Base-by-base conservation (phyloP, 1,140 invertebrate genomes). In the Mactra quadrangularis region DNA sequence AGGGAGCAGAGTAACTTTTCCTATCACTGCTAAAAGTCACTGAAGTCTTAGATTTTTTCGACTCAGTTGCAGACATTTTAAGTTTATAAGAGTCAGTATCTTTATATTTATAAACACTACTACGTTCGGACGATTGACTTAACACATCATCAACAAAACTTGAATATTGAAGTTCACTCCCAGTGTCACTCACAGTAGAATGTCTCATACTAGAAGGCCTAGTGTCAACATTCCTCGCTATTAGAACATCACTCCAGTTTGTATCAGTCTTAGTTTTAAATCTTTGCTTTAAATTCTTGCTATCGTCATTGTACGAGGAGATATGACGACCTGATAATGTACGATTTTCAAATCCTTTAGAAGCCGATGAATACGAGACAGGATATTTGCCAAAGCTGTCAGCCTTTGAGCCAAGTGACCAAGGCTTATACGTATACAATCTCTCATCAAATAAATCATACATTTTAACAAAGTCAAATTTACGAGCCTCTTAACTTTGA, bases 81-180 rank as follows among this genome's bases (percentile, higher is more conserved):
- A 41, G 22, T 41, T 31, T 31, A n/a, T 41, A 41, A 7, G 15
- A 41, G 15, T 41, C 38, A 41, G 38, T 41, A 41, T 41, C 38
- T 15, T 41, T 41, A 6, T 41, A 6, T 41, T 64, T 76, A 62
- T 22, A 29, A n/a, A 64, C 4, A 60, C 74, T 62, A 19, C 35
- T 45, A 47, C 11, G 45, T 62, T 76, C 59, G 19, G 74, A 76
- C 1, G 74, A 76, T 25, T 76, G 74, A 52, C 74, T 76, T 33
- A 76, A 50, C 0, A 76, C 59, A 50, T 76, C 74, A 2, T 76
- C 74, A 33, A 76, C 59, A 50, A 76, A 76, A 62, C 74, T 60
- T 0, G 45, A 31, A 45, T 76, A 62, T 45, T 76, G 38, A 35
- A 76, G 22, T 22, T 76, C 74, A 31, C 57, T 62, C 7, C 74